Evolutionary conservation across 2,797 vertebrate species (phyloP).

Genomic region (Merluccius polli): DNA sequence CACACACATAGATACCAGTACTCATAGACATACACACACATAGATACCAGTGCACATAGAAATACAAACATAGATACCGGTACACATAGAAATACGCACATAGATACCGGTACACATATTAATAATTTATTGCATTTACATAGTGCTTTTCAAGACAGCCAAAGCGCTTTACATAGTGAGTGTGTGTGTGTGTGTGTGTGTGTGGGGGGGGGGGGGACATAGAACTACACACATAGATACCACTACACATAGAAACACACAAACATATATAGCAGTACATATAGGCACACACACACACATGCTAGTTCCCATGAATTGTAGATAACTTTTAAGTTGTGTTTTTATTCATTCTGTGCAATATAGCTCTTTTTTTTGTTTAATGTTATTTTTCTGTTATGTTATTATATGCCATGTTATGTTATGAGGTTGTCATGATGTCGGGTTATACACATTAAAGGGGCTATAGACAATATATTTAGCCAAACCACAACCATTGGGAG

Average conservation of each 20-base stretch:
- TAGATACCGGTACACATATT: not conserved
- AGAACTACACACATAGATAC: not conserved
- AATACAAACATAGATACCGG: not conserved
- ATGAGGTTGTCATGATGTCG: too few species aligned
- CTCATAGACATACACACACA: not conserved
- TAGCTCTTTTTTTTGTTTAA: not conserved
- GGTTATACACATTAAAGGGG: too few species aligned
- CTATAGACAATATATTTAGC: too few species aligned
- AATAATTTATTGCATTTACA: too few species aligned
- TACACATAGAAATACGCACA: not conserved
- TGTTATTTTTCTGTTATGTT: too few species aligned
- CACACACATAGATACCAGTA: not conserved
- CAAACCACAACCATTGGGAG: too few species aligned
- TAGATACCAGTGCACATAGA: not conserved
- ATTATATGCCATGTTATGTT: too few species aligned
- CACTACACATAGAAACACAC: not conserved
- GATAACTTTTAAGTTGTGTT: not conserved
- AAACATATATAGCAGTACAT: not conserved
- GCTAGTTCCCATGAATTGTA: not conserved
- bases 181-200: too few species aligned
- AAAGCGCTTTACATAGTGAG: too few species aligned
- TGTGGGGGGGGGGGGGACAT: too few species aligned
- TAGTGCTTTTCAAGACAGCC: too few species aligned
- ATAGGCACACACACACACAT: not conserved
- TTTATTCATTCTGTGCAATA: not conserved